Evolutionary conservation across 2,888 invertebrate species (phyloP), one percentile per base, ranked within the genome.

Genomic region (Frankliniella fusca): DNA sequence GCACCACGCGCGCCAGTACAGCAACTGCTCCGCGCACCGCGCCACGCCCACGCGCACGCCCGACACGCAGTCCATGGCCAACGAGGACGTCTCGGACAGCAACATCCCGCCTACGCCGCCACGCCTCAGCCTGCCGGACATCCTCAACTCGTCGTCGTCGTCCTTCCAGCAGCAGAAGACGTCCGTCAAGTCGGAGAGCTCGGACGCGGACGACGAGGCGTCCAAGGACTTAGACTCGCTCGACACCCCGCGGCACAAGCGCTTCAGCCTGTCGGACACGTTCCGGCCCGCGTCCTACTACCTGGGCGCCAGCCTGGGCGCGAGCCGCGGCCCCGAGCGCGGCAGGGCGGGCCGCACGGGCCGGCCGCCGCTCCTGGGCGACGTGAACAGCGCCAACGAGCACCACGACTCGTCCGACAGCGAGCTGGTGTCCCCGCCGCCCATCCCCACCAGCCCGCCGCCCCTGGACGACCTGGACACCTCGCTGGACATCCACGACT

Each of bases 251-350:
- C 90, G 93, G 80, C 93, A 94, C 85, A 92, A 92, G 0, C 90
- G 96, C 85, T 95, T 96, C 87, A 96, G 95, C 88, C 90, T 96
- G 83, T 96, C 95, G 0, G 96, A 96, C 87, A 95, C 94, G 1
- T 96, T 96, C 87, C 90, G 96, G 82, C 96, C 96, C 0, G 96
- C 96, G 0, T 96, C 96, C 0, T 96, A 96, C 87, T 96, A 96
- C 87, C 87, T 96, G 80, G 93, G 93, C 48, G 92, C 92, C 0
- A 94, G 92, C 86, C 84, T 85, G 20, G 84, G 84, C 50, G 85
- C 85, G 18, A 38, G 81, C 80, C 28, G 65, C 81, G 80, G 82
- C 81, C n/a, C 50, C 83, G 83, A 83, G 87, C 23, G 84, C 85
- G 61, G 8, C 70, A 61, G 61, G 61, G 70, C 70, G 38, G 38